These are phyloP conservation scores for Seladonia tumulorum DNA, from an alignment of 2,888 invertebrate genomes.

Conservation along the genomic window DNA sequence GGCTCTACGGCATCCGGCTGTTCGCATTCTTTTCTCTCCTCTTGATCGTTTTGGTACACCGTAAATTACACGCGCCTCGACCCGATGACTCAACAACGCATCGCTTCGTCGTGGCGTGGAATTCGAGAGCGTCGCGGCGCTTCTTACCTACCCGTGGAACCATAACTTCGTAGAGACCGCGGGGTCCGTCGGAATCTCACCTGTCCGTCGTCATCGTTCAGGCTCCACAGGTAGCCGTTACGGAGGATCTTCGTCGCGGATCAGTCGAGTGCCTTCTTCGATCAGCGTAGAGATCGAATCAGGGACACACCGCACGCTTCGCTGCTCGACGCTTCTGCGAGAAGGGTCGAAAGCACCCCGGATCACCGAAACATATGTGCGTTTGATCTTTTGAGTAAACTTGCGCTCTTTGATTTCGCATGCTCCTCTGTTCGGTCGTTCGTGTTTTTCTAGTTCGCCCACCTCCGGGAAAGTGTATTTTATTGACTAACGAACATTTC, in stretches of 20 bases:
- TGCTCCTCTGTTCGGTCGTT: not conserved
- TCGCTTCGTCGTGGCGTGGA: constrained; percentile 23
- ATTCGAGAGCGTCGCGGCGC: constrained; percentile 37
- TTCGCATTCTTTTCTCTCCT: constrained; percentile 76
- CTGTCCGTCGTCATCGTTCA: not conserved
- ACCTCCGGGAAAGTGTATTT: not conserved
- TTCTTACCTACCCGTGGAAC: not conserved
- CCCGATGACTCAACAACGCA: constrained; percentile 58
- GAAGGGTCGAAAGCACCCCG: not conserved
- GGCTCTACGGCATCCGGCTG: constrained; percentile 75
- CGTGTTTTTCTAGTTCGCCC: not conserved
- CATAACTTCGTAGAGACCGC: not conserved
- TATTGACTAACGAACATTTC: not conserved
- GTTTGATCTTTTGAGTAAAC: not conserved
- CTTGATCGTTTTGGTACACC: constrained; percentile 69
- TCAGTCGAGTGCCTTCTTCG: not conserved
- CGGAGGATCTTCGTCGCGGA: not conserved
- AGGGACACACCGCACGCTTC: not conserved
- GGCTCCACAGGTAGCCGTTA: not conserved
- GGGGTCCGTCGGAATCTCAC: not conserved
- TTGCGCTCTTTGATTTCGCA: not conserved
- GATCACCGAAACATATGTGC: not conserved
- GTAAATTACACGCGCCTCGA: constrained; percentile 55
- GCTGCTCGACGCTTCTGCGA: not conserved
- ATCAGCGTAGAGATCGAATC: not conserved